Conservation (phyloP, 2,797 vertebrate genomes). For the Melanotaenia parkinsoni region DNA sequence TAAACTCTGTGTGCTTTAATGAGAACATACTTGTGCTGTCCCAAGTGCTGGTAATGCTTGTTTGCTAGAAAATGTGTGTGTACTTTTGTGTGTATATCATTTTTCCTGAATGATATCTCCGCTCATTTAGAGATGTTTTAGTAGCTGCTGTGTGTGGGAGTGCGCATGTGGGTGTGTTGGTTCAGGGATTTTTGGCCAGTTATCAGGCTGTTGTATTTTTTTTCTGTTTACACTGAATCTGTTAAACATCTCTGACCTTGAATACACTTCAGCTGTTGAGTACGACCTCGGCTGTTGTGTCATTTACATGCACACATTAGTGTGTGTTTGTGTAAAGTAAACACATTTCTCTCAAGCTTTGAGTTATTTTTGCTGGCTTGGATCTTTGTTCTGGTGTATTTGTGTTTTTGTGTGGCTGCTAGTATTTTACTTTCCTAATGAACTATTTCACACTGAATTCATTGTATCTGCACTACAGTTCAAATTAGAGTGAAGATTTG, state of each 20-base stretch:
- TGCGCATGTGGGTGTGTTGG: constrained; percentile 15
- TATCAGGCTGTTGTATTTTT: constrained; percentile 38
- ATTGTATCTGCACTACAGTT: constrained; percentile 56
- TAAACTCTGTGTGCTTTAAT: background rate
- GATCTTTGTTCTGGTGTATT: constrained; percentile 13
- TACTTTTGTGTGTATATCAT: constrained; percentile 14
- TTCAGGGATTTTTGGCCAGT: constrained; percentile 55
- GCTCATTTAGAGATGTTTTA: constrained; percentile 33
- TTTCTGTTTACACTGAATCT: constrained; percentile 58
- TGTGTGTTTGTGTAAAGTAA: constrained; percentile 37
- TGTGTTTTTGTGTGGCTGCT: constrained; percentile 19
- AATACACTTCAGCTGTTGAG: constrained; percentile 72
- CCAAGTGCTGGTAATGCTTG: constrained; percentile 1
- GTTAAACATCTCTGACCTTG: constrained; percentile 80
- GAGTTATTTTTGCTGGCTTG: constrained; percentile 10
- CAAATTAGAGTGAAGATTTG: constrained; percentile 54
- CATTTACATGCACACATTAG: constrained; percentile 52
- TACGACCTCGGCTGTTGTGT: constrained; percentile 62
- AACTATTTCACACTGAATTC: constrained; percentile 71
- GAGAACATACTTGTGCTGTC: background rate
- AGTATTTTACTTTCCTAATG: constrained; percentile 59
- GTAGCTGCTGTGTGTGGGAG: constrained; percentile 4
- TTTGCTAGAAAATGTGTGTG: constrained; percentile 19
- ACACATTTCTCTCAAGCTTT: constrained; percentile 33
- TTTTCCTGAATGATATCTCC: constrained; percentile 29